Conservation (phyloP, 2,797 vertebrate species). For the Caiman crocodilus region DNA sequence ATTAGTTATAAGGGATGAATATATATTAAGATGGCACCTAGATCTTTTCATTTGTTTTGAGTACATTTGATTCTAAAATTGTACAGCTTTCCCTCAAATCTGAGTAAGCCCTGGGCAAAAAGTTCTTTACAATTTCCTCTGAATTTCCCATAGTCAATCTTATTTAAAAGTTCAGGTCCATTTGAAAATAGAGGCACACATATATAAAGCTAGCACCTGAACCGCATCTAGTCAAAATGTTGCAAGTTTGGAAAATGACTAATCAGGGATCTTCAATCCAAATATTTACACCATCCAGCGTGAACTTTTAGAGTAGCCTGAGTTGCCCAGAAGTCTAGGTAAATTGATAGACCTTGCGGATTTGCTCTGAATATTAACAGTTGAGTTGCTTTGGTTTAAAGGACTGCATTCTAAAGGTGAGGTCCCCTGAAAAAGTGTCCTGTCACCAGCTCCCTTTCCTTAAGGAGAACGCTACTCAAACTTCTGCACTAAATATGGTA, state of each 20-base stretch:
- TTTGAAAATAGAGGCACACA: background rate
- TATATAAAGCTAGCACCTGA: background rate
- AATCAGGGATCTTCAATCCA: background rate
- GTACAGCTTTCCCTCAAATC: background rate
- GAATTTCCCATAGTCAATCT: background rate
- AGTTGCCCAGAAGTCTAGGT: background rate
- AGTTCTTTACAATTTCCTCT: background rate
- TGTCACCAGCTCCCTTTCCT: background rate
- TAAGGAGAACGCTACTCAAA: background rate
- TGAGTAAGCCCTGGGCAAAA: background rate
- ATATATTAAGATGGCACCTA: background rate
- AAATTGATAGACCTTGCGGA: background rate
- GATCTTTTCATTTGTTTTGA: background rate
- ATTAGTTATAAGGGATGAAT: background rate
- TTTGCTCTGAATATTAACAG: background rate
- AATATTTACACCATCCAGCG: background rate
- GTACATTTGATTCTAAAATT: background rate
- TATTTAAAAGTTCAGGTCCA: background rate
- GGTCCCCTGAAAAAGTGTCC: background rate
- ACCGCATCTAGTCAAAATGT: background rate
- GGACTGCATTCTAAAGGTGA: background rate
- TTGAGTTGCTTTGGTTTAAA: background rate
- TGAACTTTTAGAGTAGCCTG: background rate
- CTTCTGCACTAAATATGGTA: background rate
- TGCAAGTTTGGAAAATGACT: background rate